These are phyloP conservation scores for Tiliacea citrago DNA, from an alignment of 2,888 invertebrate species.

Conservation along the genomic window DNA sequence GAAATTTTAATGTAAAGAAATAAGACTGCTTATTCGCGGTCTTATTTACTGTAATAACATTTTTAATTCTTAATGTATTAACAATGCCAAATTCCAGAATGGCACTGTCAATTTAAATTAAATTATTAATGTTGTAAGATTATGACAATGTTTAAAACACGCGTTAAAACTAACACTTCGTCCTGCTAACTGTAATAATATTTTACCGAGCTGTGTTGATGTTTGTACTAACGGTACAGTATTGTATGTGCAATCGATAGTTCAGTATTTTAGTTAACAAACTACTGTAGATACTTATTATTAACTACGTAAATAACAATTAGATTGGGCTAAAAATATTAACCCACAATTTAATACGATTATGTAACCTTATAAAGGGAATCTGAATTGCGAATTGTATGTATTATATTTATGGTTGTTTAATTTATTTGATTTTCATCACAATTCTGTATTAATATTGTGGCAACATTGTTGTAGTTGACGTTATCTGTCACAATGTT, in stretches of 20 bases:
- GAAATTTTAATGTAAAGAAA: slow-evolving; percentile 14
- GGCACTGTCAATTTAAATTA: slow-evolving; percentile 56
- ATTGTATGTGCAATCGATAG: slow-evolving; percentile 57
- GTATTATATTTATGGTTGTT: slow-evolving; percentile 16
- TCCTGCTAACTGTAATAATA: slow-evolving; percentile 36
- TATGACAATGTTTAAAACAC: slow-evolving; percentile 33
- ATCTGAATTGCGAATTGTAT: slow-evolving; percentile 16
- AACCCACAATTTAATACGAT: slow-evolving; percentile 23
- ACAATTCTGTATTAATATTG: slow-evolving; percentile 33
- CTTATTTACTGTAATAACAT: slow-evolving; percentile 16
- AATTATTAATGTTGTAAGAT: slow-evolving; percentile 37
- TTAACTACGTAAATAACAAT: slow-evolving; percentile 44
- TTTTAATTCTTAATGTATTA: slow-evolving; percentile 31
- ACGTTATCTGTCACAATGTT: slow-evolving; percentile 25
- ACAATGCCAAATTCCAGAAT: slow-evolving; percentile 53
- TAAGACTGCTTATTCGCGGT: neutral
- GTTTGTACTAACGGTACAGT: slow-evolving; percentile 48
- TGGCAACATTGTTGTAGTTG: slow-evolving; percentile 32
- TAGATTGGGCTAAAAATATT: slow-evolving; percentile 30
- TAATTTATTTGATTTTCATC: slow-evolving; percentile 35
- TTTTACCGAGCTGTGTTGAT: slow-evolving; percentile 41
- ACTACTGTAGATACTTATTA: slow-evolving; percentile 50
- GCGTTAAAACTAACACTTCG: slow-evolving; percentile 46
- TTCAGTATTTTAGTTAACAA: slow-evolving; percentile 59
- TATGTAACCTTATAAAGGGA: slow-evolving; percentile 28